Evolutionary conservation across 2,888 invertebrate species (phyloP).

Genomic region (Nomada goodeniana): DNA sequence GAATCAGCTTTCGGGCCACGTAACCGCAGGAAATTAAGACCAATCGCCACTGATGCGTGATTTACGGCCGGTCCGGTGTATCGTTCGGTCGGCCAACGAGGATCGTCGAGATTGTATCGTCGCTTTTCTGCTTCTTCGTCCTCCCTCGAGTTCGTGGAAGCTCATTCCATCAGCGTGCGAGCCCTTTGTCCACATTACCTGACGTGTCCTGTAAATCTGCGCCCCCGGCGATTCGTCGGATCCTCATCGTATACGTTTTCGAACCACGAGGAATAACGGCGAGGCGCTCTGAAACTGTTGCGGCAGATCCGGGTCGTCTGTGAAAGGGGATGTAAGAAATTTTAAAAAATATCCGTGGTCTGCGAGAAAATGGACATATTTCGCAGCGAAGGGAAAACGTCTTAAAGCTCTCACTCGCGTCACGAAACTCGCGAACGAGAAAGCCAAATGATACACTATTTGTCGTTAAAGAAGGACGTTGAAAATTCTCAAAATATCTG

Average conservation of each 20-base stretch:
- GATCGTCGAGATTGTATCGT: slow-evolving; percentile 50
- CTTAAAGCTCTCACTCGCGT: too few relatives aligned
- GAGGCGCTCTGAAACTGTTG: too few relatives aligned
- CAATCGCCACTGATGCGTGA: slow-evolving; percentile 77
- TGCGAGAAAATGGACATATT: too few relatives aligned
- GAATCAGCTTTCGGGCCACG: slow-evolving; percentile 74
- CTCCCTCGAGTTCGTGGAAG: slow-evolving; percentile 19
- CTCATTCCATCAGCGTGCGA: slow-evolving; percentile 73
- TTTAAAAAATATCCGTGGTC: too few relatives aligned
- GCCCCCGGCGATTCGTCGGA: slow-evolving; percentile 1
- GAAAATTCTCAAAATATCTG: too few relatives aligned
- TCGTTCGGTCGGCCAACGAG: slow-evolving; percentile 49
- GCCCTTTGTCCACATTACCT: slow-evolving; percentile 76
- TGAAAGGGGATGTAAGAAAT: too few relatives aligned
- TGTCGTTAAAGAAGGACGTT: too few relatives aligned
- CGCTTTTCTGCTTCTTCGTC: slow-evolving; percentile 15
- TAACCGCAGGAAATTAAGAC: slow-evolving; percentile 77
- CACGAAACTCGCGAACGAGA: too few relatives aligned
- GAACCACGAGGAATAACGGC: background rate
- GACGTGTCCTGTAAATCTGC: slow-evolving; percentile 67
- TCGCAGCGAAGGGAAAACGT: too few relatives aligned
- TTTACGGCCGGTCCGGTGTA: slow-evolving; percentile 68
- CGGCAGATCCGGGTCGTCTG: too few relatives aligned
- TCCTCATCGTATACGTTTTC: background rate
- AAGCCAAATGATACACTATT: too few relatives aligned